phyloP scores from a whole-genome alignment of 2,113 vertebrate genomes.

The Gobio gobio region DNA sequence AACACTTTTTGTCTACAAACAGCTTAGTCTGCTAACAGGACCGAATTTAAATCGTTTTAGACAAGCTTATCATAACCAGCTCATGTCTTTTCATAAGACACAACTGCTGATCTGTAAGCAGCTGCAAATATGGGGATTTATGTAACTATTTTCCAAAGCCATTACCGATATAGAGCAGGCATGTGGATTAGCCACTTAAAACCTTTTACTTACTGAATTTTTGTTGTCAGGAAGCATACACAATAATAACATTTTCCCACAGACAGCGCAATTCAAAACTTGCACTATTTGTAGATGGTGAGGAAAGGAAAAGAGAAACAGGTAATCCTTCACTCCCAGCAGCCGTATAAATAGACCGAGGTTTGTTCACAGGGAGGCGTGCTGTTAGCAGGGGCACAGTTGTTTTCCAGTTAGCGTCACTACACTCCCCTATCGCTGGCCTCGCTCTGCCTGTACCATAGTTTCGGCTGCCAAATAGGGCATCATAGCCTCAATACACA shows the following conservation, averaged over 20 bases:
- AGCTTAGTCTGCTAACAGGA: neutral
- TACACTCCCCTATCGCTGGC: slow-evolving; percentile 54
- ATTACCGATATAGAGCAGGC: neutral
- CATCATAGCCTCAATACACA: slow-evolving; percentile 43
- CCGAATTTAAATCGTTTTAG: neutral
- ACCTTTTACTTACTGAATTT: slow-evolving; percentile 30
- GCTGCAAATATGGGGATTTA: slow-evolving; percentile 21
- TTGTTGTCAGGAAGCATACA: slow-evolving; percentile 39
- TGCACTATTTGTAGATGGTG: slow-evolving; percentile 60
- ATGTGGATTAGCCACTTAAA: slow-evolving; percentile 35
- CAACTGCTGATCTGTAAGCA: slow-evolving; percentile 28
- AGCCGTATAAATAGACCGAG: slow-evolving; percentile 65
- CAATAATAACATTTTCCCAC: slow-evolving; percentile 44
- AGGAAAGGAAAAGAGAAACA: slow-evolving; percentile 59
- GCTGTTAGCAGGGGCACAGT: slow-evolving; percentile 66
- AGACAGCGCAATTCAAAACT: slow-evolving; percentile 54
- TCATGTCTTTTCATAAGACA: slow-evolving; percentile 29
- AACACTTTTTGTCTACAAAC: slow-evolving; percentile 1
- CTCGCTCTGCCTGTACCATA: slow-evolving; percentile 50
- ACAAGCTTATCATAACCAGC: slow-evolving; percentile 24
- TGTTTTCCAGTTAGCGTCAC: slow-evolving; percentile 69
- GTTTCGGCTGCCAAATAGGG: slow-evolving; percentile 55
- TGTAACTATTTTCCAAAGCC: slow-evolving; percentile 24
- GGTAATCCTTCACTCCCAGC: slow-evolving; percentile 59
- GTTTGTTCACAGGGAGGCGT: slow-evolving; percentile 63